Evolutionary conservation across 2,888 invertebrate genomes (phyloP), one percentile per base, ranked within the genome.

Genomic region (Drosophila demipolita): DNA sequence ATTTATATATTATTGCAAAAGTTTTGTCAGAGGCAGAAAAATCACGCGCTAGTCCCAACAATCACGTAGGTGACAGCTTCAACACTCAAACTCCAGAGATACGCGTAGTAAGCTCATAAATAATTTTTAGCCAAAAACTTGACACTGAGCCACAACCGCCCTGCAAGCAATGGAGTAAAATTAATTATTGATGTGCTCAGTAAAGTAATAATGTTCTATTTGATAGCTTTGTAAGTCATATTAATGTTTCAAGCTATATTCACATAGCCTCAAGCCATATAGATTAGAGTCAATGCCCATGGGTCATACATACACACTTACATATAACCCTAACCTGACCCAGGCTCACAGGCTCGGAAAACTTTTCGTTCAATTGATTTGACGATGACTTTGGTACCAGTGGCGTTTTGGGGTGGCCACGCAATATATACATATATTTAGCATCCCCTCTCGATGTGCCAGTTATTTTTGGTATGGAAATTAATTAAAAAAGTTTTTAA

Each of bases 401-500:
- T 50, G 36, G 23, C 52, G 36, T 26, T 67, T 45, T 11, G 45
- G 23, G 40, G 7, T 15, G 15, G 36, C 32, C 26, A 50, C 26
- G 49, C 55, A 42, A 40, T 53, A 40, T 54, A 61, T 45, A 45
- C 23, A 45, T 45, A 45, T 45, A 45, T 80, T 66, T 52, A 33
- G 45, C 59, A 63, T 58, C 52, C 55, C 52, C 40, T 17, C 49
- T 53, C 12, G 62, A 50, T 62, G n/a, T 63, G 57, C 33, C 62
- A 58, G 73, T 29, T 70, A 69, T 74, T 75, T 78, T 80, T 65
- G 82, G 72, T 68, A 67, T 73, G 74, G 75, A 83, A 92, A 92
- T 91, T 92, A 92, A 91, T 91, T 92, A 92, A 90, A 92, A 92
- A 91, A 91, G 80, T 92, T 92, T 91, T 75, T 81, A 83, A 87